These are phyloP conservation scores for Brachyopa scutellaris DNA, from an alignment of 2,888 invertebrate species.

Conservation along the genomic window DNA sequence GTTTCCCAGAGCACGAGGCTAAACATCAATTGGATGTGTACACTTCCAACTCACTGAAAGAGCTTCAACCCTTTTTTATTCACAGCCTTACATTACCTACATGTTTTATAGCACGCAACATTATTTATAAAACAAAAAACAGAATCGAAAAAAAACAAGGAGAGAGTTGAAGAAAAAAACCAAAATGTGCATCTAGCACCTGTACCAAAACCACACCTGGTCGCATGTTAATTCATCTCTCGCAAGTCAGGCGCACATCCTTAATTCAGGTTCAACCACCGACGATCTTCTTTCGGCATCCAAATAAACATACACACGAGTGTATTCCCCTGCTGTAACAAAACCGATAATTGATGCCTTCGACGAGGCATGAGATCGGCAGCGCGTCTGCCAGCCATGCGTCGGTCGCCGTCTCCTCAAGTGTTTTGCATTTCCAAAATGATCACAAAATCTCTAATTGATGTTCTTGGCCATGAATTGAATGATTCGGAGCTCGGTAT, in stretches of 20 bases:
- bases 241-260: constrained; percentile 71
- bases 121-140: constrained; percentile 15
- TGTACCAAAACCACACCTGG: constrained; percentile 73
- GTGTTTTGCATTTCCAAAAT: constrained; percentile 69
- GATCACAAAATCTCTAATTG: constrained; percentile 72
- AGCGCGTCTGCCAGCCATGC: constrained; percentile 54
- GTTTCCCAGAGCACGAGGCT: too few relatives aligned
- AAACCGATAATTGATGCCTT: constrained; percentile 72
- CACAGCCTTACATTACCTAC: constrained; percentile 17
- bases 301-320: constrained; percentile 20
- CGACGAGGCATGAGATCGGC: constrained; percentile 66
- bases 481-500: constrained; percentile 55
- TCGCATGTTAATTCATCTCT: constrained; percentile 71
- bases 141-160: constrained; percentile 2
- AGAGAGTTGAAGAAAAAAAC: too few relatives aligned
- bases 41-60: background rate
- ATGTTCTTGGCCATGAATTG: constrained; percentile 68
- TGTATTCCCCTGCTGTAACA: constrained; percentile 37
- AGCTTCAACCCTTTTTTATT: constrained; percentile 47
- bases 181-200: constrained; percentile 66
- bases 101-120: constrained; percentile 57
- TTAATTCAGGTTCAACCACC: constrained; percentile 72
- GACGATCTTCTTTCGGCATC: constrained; percentile 68
- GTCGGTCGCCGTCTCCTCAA: background rate
- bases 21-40: too few relatives aligned